Conservation (phyloP, 2,888 invertebrate genomes). For the Euzetes globulus region DNA sequence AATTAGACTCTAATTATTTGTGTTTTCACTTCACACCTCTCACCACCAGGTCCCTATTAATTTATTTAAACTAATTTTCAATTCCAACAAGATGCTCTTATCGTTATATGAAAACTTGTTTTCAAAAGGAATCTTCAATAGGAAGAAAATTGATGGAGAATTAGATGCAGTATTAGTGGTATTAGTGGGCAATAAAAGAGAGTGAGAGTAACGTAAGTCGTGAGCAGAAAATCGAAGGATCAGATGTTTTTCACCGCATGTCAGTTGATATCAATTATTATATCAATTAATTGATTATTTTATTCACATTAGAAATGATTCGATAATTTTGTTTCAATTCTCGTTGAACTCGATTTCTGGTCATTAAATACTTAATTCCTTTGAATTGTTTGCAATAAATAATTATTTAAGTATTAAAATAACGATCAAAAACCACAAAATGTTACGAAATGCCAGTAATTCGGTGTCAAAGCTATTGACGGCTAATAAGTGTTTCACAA, state of each 20-base stretch:
- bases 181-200: too few species aligned
- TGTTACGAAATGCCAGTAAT: conserved; percentile 18
- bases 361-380: neutral
- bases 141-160: too few species aligned
- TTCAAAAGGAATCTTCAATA: too few species aligned
- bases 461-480: neutral
- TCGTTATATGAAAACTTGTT: too few species aligned
- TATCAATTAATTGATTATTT: neutral
- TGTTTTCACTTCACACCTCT: too few species aligned
- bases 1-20: too few species aligned
- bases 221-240: neutral
- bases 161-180: too few species aligned
- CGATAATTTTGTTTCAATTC: neutral
- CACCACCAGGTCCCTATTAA: too few species aligned
- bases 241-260: conserved; percentile 21
- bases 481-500: neutral
- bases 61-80: too few species aligned
- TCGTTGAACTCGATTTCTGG: neutral
- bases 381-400: neutral
- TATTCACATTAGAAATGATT: neutral
- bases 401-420: neutral
- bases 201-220: neutral
- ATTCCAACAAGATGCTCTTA: too few species aligned
- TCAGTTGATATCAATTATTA: neutral
- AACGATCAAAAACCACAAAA: neutral